Conservation (phyloP, 1,140 invertebrate genomes). For the Apis mellifera region Amel_HAv3.1 CM009936.2:3257001-3257500, state of each 20-base stretch:
- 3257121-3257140: too few species aligned
- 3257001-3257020: constrained; percentile 30
- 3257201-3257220: not conserved
- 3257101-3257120: not conserved
- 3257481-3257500: too few species aligned
- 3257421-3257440: too few species aligned
- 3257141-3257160: constrained; percentile 9
- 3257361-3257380: too few species aligned
- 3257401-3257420: too few species aligned
- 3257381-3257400: too few species aligned
- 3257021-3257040: not conserved
- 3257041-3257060: not conserved
- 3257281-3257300: not conserved
- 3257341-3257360: too few species aligned
- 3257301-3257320: too few species aligned
- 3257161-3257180: not conserved
- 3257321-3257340: not conserved
- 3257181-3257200: not conserved
- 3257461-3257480: too few species aligned
- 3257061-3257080: not conserved
- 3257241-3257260: not conserved
- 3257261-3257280: not conserved
- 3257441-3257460: too few species aligned
- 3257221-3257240: not conserved
- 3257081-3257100: not conserved